phyloP scores from a whole-genome alignment of 2,113 vertebrate genomes.

The Nycticryphes semicollaris region DNA sequence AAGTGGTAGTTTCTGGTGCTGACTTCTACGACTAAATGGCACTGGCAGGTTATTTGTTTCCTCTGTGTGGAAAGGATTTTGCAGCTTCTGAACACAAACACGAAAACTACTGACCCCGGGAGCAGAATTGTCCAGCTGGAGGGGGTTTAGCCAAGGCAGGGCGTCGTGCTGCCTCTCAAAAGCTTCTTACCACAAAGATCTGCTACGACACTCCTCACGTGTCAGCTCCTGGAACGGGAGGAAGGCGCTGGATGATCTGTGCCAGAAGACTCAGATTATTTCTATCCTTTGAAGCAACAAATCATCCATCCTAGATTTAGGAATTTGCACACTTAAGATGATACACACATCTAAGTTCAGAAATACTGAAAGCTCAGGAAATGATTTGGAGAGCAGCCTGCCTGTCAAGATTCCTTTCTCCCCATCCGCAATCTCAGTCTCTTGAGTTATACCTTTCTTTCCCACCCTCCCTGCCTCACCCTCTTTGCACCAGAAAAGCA shows the following conservation, averaged over 20 bases:
- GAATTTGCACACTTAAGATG: background rate
- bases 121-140: background rate
- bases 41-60: background rate
- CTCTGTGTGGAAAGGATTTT: background rate
- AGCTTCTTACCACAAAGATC: fast-evolving
- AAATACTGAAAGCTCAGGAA: background rate
- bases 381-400: background rate
- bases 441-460: background rate
- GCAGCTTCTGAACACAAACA: background rate
- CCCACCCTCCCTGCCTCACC: too few species aligned
- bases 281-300: background rate
- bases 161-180: background rate
- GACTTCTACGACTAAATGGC: too few species aligned
- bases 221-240: fast-evolving
- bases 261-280: too few species aligned
- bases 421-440: background rate
- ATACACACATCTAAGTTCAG: background rate
- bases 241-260: background rate
- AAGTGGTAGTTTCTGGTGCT: background rate
- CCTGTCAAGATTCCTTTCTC: too few species aligned
- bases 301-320: background rate
- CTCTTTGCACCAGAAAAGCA: background rate
- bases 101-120: fast-evolving
- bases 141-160: fast-evolving
- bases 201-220: fast-evolving